Conservation (phyloP, 1,140 invertebrate species). For the Ceratitis capitata region DNA sequence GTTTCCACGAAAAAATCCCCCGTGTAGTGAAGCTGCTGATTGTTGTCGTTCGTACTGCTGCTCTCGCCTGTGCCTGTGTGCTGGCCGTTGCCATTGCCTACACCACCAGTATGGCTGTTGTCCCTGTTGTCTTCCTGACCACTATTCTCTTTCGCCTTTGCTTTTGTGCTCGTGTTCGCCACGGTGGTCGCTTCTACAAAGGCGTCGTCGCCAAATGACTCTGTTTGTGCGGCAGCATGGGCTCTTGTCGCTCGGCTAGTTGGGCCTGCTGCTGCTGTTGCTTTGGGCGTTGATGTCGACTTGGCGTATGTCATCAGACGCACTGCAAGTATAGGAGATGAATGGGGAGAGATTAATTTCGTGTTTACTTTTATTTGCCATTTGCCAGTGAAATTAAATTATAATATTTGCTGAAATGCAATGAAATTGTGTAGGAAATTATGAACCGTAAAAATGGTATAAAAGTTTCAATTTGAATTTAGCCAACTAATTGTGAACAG, state of each 20-base stretch:
- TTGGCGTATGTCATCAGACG: conserved; percentile 24
- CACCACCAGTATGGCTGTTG: conserved; percentile 16
- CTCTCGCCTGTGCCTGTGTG: too few relatives aligned
- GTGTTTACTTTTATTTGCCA: neutral
- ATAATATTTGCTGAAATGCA: neutral
- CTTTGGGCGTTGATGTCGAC: neutral
- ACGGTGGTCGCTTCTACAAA: neutral
- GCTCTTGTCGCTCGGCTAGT: neutral
- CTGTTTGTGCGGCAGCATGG: neutral
- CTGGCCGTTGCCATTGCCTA: neutral
- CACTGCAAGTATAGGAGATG: neutral
- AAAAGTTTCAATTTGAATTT: neutral
- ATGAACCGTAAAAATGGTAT: neutral
- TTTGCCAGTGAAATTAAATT: neutral
- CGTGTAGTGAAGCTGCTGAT: conserved; percentile 36
- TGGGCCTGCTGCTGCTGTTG: too few relatives aligned
- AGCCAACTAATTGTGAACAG: neutral
- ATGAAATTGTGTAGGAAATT: neutral
- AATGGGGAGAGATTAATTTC: neutral
- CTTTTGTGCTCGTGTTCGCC: neutral
- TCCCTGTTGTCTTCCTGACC: neutral
- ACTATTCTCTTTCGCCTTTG: conserved; percentile 22
- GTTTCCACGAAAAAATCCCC: conserved; percentile 46
- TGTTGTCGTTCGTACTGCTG: conserved; percentile 27
- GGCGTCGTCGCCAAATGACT: neutral